Evolutionary conservation across 2,888 invertebrate genomes (phyloP).

Genomic region (Drosophila ezoana): DNA sequence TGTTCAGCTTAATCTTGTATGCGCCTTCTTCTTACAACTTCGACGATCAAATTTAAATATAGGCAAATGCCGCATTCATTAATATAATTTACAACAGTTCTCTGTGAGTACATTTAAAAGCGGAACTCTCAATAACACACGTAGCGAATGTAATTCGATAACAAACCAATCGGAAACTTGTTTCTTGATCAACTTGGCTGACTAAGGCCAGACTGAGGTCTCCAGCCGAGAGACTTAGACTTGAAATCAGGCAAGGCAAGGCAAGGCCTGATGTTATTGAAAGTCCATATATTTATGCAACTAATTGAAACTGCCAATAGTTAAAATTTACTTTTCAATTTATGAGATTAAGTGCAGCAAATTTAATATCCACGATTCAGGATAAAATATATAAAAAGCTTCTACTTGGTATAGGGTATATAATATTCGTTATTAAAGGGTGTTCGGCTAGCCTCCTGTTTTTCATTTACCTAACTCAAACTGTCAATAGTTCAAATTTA

Average conservation of each 20-base stretch:
- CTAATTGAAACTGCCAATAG: background rate
- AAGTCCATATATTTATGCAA: conserved; percentile 23
- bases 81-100: conserved; percentile 18
- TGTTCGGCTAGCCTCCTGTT: conserved; percentile 22
- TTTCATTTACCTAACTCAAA: too few relatives aligned
- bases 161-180: conserved; percentile 58
- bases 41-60: conserved; percentile 39
- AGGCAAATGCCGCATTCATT: conserved; percentile 39
- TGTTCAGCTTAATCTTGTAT: background rate
- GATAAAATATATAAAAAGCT: background rate
- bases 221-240: conserved; percentile 15
- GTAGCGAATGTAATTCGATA: conserved; percentile 54
- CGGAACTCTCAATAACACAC: conserved; percentile 60
- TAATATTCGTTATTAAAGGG: too few relatives aligned
- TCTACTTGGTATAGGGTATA: conserved; percentile 9
- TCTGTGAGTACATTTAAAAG: conserved; percentile 39
- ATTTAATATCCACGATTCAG: too few relatives aligned
- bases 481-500: too few relatives aligned
- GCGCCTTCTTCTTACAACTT: background rate
- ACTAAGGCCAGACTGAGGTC: conserved; percentile 53
- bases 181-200: conserved; percentile 61
- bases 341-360: background rate
- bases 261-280: conserved; percentile 25
- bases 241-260: conserved; percentile 38
- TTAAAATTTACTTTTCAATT: background rate